Conservation (phyloP, 2,113 vertebrate genomes). For the Xenopus laevis region DNA sequence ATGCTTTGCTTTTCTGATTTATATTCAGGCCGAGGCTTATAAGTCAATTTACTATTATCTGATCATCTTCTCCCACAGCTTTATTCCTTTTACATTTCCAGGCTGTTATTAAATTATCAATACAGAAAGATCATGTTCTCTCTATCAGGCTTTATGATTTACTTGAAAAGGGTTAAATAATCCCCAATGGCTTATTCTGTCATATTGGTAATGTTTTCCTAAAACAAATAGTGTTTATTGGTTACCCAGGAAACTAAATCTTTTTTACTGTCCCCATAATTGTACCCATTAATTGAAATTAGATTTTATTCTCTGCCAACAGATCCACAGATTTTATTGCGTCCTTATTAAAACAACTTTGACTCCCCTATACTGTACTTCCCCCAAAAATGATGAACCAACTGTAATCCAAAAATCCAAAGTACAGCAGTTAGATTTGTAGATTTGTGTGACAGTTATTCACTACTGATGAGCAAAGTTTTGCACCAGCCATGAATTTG, state of each 20-base stretch:
- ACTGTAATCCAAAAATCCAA: no score
- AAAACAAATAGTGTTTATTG: background rate
- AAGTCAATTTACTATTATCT: background rate
- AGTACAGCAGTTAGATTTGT: no score
- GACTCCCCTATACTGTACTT: no score
- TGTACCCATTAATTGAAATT: background rate
- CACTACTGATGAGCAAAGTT: no score
- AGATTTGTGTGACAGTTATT: no score
- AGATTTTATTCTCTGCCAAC: no score
- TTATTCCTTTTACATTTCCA: background rate
- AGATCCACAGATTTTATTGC: no score
- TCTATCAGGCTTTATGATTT: background rate
- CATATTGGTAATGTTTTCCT: background rate
- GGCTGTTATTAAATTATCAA: conserved; percentile 3
- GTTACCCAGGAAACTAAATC: background rate
- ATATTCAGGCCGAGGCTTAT: background rate
- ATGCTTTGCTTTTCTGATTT: background rate
- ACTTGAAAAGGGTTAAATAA: conserved; percentile 3
- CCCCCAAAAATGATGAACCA: no score
- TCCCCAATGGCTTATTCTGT: background rate
- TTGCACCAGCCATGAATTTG: no score
- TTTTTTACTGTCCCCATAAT: background rate
- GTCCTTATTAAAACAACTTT: no score
- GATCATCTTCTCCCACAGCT: background rate
- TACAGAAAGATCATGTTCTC: background rate